Conservation (phyloP, 2,888 invertebrate genomes). For the Drosophila basisetae region DNA sequence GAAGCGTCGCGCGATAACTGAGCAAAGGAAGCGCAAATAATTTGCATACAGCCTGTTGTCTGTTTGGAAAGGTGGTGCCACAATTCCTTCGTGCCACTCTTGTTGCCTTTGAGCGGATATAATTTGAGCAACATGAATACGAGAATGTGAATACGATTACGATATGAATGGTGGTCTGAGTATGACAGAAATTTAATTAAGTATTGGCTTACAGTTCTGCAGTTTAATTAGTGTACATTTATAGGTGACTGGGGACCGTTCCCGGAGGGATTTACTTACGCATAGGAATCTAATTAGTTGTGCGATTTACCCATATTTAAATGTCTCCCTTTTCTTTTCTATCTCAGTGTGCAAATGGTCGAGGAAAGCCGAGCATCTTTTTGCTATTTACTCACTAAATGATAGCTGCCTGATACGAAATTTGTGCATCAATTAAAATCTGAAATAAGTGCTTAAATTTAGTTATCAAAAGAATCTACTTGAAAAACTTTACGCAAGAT, state of each 20-base stretch:
- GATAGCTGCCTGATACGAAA: not conserved
- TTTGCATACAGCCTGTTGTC: constrained; percentile 47
- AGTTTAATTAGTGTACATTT: constrained; percentile 64
- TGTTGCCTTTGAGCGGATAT: constrained; percentile 59
- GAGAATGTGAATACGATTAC: not conserved
- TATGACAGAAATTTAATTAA: constrained; percentile 9
- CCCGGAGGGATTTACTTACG: constrained; percentile 30
- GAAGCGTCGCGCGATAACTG: constrained; percentile 66
- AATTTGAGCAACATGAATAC: constrained; percentile 41
- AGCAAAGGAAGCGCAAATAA: constrained; percentile 44
- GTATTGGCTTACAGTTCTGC: constrained; percentile 58
- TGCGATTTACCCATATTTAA: constrained; percentile 53
- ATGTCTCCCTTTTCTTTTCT: not conserved
- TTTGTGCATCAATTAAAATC: not conserved
- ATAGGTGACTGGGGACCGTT: constrained; percentile 17
- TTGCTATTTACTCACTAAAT: constrained; percentile 12
- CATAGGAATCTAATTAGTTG: constrained; percentile 31
- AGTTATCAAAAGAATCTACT: not conserved
- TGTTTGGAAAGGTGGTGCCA: constrained; percentile 26
- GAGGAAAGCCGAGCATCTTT: not conserved
- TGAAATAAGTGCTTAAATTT: not conserved
- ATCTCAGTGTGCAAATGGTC: constrained; percentile 3
- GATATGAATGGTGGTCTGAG: not conserved
- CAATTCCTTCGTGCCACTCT: constrained; percentile 32
- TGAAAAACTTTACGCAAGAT: not conserved